phyloP scores from a whole-genome alignment of 2,113 vertebrate species.

The Megaceryle torquata region DNA sequence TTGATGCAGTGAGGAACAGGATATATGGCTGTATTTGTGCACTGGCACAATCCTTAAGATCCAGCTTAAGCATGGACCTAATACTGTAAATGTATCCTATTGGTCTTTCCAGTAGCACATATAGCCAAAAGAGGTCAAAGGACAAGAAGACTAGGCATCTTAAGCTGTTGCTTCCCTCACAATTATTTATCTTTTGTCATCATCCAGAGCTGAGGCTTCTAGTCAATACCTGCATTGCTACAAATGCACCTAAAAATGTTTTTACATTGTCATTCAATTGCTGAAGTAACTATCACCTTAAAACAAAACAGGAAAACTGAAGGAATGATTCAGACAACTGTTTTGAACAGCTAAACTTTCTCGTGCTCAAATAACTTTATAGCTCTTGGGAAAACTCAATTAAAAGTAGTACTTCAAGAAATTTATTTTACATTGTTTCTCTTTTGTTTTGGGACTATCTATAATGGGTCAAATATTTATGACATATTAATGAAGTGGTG shows the following conservation, averaged over 20 bases:
- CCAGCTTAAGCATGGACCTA: neutral
- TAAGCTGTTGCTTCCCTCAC: neutral
- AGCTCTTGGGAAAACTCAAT: neutral
- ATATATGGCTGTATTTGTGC: neutral
- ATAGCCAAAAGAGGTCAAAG: neutral
- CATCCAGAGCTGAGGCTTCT: neutral
- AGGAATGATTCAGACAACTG: neutral
- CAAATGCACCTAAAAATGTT: neutral
- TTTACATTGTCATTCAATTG: neutral
- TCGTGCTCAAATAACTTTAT: neutral
- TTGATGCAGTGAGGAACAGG: neutral
- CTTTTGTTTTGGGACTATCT: neutral
- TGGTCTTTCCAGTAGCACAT: neutral
- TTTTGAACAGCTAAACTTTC: neutral
- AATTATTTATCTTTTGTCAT: neutral
- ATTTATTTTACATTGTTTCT: neutral
- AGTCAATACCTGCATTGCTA: neutral
- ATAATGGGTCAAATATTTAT: neutral
- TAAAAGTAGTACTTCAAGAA: neutral
- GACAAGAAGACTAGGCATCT: neutral
- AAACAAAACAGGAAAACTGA: neutral
- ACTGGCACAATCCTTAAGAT: neutral
- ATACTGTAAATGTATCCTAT: neutral
- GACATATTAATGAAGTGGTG: neutral
- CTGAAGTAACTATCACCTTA: neutral